These are phyloP conservation scores for Cylas formicarius DNA, from an alignment of 1,140 invertebrate species.

Conservation along the genomic window DNA sequence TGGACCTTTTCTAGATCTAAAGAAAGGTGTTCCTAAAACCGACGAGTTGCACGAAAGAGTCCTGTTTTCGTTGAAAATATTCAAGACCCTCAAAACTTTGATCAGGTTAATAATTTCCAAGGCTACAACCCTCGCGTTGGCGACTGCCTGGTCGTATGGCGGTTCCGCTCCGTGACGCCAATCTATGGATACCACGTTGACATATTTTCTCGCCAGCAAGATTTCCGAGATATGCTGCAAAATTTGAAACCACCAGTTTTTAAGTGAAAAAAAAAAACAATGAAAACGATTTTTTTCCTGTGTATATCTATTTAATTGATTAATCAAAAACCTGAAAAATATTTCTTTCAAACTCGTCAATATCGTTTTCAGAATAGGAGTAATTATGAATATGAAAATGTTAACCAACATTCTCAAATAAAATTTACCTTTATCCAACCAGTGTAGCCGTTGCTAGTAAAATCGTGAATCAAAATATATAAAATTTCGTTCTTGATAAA, in stretches of 20 bases:
- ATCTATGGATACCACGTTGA: conserved; percentile 38
- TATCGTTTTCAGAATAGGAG: not conserved
- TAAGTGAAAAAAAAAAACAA: not conserved
- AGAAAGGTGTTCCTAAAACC: conserved; percentile 15
- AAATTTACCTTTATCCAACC: conserved; percentile 38
- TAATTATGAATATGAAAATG: not conserved
- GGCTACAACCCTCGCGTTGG: conserved; percentile 52
- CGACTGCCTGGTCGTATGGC: conserved; percentile 48
- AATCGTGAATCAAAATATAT: conserved; percentile 38
- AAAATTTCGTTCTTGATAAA: conserved; percentile 24
- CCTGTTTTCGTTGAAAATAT: not conserved
- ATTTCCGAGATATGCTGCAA: conserved; percentile 31
- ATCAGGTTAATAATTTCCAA: conserved; percentile 45
- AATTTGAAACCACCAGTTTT: conserved; percentile 5
- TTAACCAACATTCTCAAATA: not conserved
- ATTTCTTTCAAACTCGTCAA: not conserved
- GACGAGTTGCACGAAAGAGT: not conserved
- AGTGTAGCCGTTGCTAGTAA: conserved; percentile 38
- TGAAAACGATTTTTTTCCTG: no score
- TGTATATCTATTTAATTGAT: no score
- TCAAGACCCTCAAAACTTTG: conserved; percentile 25
- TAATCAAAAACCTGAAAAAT: no score
- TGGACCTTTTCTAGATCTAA: conserved; percentile 24
- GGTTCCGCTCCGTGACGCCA: conserved; percentile 43
- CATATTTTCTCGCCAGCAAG: conserved; percentile 20